These are phyloP conservation scores for Hermatobates lingyangjiaoensis DNA, from an alignment of 1,140 invertebrate species.

Conservation along the genomic window DNA sequence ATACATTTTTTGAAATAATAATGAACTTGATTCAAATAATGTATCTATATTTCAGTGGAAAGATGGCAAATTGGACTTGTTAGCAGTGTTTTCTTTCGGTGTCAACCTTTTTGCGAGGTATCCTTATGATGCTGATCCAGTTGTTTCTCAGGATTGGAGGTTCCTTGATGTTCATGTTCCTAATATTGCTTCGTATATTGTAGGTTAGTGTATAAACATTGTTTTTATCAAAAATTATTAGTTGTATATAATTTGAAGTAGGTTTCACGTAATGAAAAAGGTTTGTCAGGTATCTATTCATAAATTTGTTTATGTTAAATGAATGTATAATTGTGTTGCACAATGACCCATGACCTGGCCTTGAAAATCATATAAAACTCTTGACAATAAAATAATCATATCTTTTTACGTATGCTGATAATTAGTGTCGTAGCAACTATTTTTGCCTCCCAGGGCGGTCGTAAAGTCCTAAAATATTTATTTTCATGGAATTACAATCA, in stretches of 20 bases:
- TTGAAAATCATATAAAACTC: too few relatives aligned
- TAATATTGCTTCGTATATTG: conserved; percentile 52
- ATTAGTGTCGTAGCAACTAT: too few relatives aligned
- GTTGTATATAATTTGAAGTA: too few relatives aligned
- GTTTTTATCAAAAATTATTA: too few relatives aligned
- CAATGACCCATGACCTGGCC: too few relatives aligned
- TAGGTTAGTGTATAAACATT: conserved; percentile 17
- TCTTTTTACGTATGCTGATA: too few relatives aligned
- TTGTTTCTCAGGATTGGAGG: conserved; percentile 56
- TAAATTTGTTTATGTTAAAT: background rate
- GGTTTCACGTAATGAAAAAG: background rate
- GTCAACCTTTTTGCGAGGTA: conserved; percentile 66
- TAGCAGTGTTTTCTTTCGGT: conserved; percentile 55
- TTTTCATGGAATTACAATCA: too few relatives aligned
- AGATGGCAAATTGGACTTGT: conserved; percentile 32
- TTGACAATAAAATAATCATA: too few relatives aligned
- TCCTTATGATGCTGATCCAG: conserved; percentile 61
- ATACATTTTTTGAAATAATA: too few relatives aligned
- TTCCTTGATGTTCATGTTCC: conserved; percentile 55
- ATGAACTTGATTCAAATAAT: too few relatives aligned
- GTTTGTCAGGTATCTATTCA: background rate
- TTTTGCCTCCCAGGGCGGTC: too few relatives aligned
- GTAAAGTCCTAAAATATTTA: too few relatives aligned
- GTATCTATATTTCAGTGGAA: conserved; percentile 12
- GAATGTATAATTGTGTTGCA: background rate